Evolutionary conservation across 2,113 vertebrate species (phyloP), one percentile per base, ranked within the genome.

Genomic region (Oreocharis arfaki): DNA sequence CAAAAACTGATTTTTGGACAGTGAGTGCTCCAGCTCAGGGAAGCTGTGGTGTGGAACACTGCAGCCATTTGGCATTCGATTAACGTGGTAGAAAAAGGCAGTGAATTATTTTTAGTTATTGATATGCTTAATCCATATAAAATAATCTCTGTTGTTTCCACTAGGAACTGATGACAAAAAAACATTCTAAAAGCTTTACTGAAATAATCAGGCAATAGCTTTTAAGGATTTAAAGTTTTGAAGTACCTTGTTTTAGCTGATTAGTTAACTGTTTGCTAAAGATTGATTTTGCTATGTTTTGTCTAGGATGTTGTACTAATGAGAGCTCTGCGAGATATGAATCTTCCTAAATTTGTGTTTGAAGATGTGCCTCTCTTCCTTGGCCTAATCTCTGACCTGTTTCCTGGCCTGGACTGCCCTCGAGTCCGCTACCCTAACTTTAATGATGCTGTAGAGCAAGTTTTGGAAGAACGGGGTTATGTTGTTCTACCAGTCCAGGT

Each of bases 271-370:
- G 0, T 70, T 79, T 89, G 65, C 18, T 89, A 57, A 82, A 46
- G 50, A 41, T 37, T 82, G 35, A 67, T 88, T 89, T 65, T 87
- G 17, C 75, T 93, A 0, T 44, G 28, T 71, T 42, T 78, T 84
- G 22, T 37, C 37, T 97, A 99, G 99, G 99, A 99, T 30, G 98
- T 99, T 85, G 99, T 99, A 42, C 93, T 99, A 93, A 99, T 99
- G 99, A 97, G 99, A 81, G 99, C 99, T 16, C 98, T 99, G 52
- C 97, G 99, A 82, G 99, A 99, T 96, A 99, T 99, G 99, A 99
- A 99, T 94, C 98, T 99, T 69, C 99, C 99, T 84, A 99, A 99
- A 96, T 99, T 99, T 91, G 98, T 99, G 56, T 99, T 99, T 96
- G 99, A 99, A 93, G 99, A 99, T 1, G 99, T 99, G 11, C 99